A percentile compares a stretch with the other conserved stretches of the same genome.
Evolutionary conservation across 2,888 invertebrate species (phyloP).

Genomic region (Escarpia spicata): DNA sequence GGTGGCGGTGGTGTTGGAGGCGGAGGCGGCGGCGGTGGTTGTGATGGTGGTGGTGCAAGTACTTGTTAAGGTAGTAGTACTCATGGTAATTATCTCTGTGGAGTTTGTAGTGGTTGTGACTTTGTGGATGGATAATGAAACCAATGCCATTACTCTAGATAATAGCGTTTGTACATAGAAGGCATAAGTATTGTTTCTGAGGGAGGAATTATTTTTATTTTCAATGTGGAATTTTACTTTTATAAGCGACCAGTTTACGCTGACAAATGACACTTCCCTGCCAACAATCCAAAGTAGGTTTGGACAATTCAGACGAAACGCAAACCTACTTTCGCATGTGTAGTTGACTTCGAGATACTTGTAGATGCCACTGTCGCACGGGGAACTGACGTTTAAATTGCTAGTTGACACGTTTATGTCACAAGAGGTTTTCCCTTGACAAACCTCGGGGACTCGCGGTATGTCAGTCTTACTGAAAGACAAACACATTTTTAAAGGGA

Average conservation of each 20-base stretch:
- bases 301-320: neutral
- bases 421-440: neutral
- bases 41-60: too few species aligned
- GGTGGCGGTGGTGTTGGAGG: neutral
- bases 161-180: too few species aligned
- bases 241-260: neutral
- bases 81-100: neutral
- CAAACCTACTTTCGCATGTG: neutral
- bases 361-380: neutral
- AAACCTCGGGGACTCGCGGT: neutral
- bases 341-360: conserved; percentile 3
- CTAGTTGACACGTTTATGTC: neutral
- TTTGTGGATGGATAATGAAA: too few species aligned
- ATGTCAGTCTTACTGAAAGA: neutral
- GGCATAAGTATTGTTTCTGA: too few species aligned
- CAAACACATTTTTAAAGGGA: neutral
- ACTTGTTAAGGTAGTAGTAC: too few species aligned
- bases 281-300: neutral
- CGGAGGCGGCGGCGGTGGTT: neutral
- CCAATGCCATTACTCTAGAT: neutral
- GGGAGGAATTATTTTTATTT: too few species aligned
- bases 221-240: too few species aligned
- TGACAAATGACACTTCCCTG: neutral
- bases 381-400: neutral
- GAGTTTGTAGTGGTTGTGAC: neutral